phyloP scores from a whole-genome alignment of 1,140 invertebrate genomes.

The Hydropsyche tenuis region DNA sequence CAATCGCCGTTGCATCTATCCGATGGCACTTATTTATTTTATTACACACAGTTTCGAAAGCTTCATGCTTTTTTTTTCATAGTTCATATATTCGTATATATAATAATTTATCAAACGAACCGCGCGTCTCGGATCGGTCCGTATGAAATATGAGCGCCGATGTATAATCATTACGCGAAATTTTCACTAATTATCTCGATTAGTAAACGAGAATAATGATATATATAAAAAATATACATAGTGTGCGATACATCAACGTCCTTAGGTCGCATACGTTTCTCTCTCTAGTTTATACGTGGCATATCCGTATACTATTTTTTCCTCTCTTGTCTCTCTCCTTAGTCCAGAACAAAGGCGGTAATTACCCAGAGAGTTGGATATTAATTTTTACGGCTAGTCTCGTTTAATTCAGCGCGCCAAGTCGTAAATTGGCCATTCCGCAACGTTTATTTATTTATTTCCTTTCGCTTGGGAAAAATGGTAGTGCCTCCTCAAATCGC shows the following conservation, averaged over 20 bases:
- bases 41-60: not conserved
- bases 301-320: slow-evolving; percentile 17
- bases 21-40: not conserved
- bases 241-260: slow-evolving; percentile 25
- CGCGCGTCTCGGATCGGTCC: no score
- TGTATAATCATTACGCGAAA: no score
- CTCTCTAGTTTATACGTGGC: not conserved
- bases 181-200: no score
- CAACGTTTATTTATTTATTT: slow-evolving; percentile 47
- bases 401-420: slow-evolving; percentile 48
- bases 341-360: slow-evolving; percentile 35
- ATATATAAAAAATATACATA: slow-evolving; percentile 1
- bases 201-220: not conserved
- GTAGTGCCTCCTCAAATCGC: slow-evolving; percentile 39
- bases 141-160: no score
- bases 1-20: not conserved
- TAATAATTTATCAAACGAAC: no score
- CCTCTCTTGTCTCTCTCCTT: slow-evolving; percentile 12
- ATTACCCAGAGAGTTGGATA: slow-evolving; percentile 42
- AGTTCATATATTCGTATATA: no score
- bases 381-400: slow-evolving; percentile 47
- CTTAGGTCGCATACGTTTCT: slow-evolving; percentile 1
- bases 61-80: not conserved
- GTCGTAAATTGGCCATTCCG: slow-evolving; percentile 44
- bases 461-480: slow-evolving; percentile 42